Percentiles rank a stretch among this genome's conserved stretches.
Conservation (phyloP, 2,113 vertebrate species). For the Calidris pygmaea region DNA sequence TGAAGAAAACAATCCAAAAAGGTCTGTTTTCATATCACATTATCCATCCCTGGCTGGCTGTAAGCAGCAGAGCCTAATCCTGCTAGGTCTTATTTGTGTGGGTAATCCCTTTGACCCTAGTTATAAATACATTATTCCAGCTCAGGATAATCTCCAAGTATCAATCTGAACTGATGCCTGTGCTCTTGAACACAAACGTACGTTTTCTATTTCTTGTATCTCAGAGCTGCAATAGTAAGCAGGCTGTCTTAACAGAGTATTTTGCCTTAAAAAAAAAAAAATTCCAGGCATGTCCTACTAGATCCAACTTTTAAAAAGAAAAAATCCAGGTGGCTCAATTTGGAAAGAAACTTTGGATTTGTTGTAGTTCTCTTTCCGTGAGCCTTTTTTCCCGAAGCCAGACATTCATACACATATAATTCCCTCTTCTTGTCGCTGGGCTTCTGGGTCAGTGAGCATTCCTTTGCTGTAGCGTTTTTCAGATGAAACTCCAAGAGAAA, state of each 20-base stretch:
- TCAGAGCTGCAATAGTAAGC: conserved; percentile 3
- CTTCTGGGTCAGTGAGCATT: conserved; percentile 81
- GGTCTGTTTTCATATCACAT: neutral
- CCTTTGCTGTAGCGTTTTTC: conserved; percentile 75
- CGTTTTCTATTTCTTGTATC: neutral
- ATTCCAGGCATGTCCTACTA: neutral
- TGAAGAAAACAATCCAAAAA: neutral
- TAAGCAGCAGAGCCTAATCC: conserved; percentile 37
- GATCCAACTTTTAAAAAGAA: conserved; percentile 1
- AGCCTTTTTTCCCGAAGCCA: conserved; percentile 42
- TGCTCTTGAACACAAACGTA: conserved; percentile 2
- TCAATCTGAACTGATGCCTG: conserved; percentile 43
- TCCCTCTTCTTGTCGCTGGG: conserved; percentile 71
- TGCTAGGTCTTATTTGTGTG: conserved; percentile 33
- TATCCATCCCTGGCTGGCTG: conserved; percentile 11
- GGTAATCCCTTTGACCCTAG: conserved; percentile 57
- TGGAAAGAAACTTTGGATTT: conserved; percentile 61
- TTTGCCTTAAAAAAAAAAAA: neutral
- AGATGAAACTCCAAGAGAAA: conserved; percentile 78
- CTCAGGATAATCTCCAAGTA: conserved; percentile 57
- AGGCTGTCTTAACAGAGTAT: neutral
- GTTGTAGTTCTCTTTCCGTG: conserved; percentile 48
- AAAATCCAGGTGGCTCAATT: conserved; percentile 39
- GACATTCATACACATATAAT: conserved; percentile 66
- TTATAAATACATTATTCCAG: conserved; percentile 58